Conservation (phyloP, 2,888 invertebrate species). For the Lordiphosa andalusiaca region DNA sequence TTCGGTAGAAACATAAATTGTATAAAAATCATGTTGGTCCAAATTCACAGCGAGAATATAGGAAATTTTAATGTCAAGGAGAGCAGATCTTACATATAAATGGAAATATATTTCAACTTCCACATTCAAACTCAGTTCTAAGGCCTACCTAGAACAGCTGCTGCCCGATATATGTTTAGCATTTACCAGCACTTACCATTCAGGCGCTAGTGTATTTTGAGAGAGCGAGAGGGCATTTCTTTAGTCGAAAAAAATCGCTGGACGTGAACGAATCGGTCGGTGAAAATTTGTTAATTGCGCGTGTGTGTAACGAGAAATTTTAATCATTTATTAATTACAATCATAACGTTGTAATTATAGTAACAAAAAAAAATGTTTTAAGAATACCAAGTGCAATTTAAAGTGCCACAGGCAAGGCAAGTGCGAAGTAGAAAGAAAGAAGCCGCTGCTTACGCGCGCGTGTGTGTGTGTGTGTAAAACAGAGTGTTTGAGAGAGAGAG, state of each 20-base stretch:
- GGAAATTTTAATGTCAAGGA: too few species aligned
- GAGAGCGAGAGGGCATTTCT: not conserved
- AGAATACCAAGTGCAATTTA: conserved; percentile 26
- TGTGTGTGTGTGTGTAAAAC: conserved; percentile 25
- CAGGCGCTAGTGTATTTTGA: too few species aligned
- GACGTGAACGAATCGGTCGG: conserved; percentile 41
- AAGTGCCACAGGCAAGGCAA: conserved; percentile 8
- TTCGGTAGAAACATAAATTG: too few species aligned
- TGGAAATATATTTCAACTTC: too few species aligned
- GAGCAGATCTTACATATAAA: too few species aligned
- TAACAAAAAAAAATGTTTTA: conserved; percentile 26
- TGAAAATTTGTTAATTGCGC: conserved; percentile 27
- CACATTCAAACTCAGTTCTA: too few species aligned
- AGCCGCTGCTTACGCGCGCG: conserved; percentile 17
- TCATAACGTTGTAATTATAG: too few species aligned
- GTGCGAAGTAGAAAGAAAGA: conserved; percentile 23
- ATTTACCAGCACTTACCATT: not conserved
- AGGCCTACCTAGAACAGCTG: too few species aligned
- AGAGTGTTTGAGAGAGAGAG: conserved; percentile 14
- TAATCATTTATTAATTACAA: conserved; percentile 31
- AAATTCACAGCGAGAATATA: too few species aligned
- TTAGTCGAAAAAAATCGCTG: conserved; percentile 44
- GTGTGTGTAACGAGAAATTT: conserved; percentile 59
- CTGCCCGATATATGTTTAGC: too few species aligned
- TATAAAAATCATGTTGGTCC: too few species aligned